phyloP scores from a whole-genome alignment of 1,140 invertebrate species.

The Diorhabda elongata region DNA sequence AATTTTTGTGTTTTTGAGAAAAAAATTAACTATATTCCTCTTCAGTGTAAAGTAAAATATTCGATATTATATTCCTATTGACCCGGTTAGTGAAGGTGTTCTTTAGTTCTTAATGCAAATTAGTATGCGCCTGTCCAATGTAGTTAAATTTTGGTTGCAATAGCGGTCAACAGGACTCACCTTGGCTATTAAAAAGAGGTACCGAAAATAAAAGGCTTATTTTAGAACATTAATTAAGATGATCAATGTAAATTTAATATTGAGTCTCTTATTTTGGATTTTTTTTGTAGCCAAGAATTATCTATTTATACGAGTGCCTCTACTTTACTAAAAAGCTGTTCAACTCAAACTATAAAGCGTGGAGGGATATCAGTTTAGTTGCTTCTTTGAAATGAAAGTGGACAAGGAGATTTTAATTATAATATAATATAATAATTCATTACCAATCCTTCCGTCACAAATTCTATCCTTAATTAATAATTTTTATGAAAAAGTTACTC shows the following conservation, averaged over 20 bases:
- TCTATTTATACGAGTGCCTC: constrained; percentile 33
- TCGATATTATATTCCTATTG: not conserved
- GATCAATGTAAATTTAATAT: no score
- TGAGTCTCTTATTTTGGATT: not conserved
- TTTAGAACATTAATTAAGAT: no score
- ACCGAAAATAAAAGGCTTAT: not conserved
- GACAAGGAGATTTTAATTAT: no score
- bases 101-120: not conserved
- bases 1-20: no score
- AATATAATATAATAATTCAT: no score
- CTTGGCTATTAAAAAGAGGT: not conserved
- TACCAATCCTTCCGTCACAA: no score
- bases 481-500: no score
- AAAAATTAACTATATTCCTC: no score
- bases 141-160: not conserved
- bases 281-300: not conserved
- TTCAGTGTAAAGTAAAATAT: not conserved
- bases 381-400: not conserved
- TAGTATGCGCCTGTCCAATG: not conserved
- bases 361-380: constrained; percentile 2
- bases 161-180: constrained; percentile 9
- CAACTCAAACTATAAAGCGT: constrained; percentile 1
- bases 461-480: no score
- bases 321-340: constrained; percentile 15
- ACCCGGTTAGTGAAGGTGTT: constrained; percentile 1